A percentile compares a stretch with the other conserved stretches of the same genome.
Evolutionary conservation across 2,888 invertebrate species (phyloP).

Genomic region (Stenchaetothrips biformis): DNA sequence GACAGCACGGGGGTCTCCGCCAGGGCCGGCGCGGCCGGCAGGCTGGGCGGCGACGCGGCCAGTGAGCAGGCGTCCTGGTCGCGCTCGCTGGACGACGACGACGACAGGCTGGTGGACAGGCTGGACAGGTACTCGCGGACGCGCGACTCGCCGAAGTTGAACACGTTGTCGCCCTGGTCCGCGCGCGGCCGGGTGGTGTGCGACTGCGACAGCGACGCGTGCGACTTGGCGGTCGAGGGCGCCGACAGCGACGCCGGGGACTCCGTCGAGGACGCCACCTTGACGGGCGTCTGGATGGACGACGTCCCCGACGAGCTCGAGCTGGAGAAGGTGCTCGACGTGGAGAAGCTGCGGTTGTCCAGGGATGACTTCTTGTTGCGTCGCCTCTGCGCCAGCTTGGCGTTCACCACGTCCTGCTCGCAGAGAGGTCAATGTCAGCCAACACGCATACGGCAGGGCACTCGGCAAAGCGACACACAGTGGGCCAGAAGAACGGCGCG

Average conservation of each 20-base stretch:
- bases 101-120: slow-evolving; percentile 47
- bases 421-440: slow-evolving; percentile 32
- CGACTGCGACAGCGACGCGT: slow-evolving; percentile 34
- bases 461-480: no score
- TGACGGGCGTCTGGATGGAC: slow-evolving; percentile 41
- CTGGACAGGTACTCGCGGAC: slow-evolving; percentile 51
- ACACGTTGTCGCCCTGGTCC: slow-evolving; percentile 44
- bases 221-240: slow-evolving; percentile 40
- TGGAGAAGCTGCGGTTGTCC: slow-evolving; percentile 48
- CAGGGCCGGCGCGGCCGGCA: slow-evolving; percentile 17
- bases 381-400: slow-evolving; percentile 64
- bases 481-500: no score
- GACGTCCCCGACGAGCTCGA: slow-evolving; percentile 45
- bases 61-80: background rate
- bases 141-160: slow-evolving; percentile 49
- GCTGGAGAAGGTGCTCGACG: slow-evolving; percentile 47
- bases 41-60: background rate
- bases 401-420: slow-evolving; percentile 61
- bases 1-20: slow-evolving; percentile 5
- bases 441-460: background rate
- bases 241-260: slow-evolving; percentile 38
- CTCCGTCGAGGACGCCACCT: slow-evolving; percentile 39
- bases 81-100: slow-evolving; percentile 40
- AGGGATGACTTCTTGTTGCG: slow-evolving; percentile 55
- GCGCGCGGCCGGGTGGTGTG: slow-evolving; percentile 35